Percentiles rank a stretch among this genome's conserved stretches.
Evolutionary conservation across 2,797 vertebrate genomes (phyloP).

Genomic region (Poeciliopsis paucimaculata): DNA sequence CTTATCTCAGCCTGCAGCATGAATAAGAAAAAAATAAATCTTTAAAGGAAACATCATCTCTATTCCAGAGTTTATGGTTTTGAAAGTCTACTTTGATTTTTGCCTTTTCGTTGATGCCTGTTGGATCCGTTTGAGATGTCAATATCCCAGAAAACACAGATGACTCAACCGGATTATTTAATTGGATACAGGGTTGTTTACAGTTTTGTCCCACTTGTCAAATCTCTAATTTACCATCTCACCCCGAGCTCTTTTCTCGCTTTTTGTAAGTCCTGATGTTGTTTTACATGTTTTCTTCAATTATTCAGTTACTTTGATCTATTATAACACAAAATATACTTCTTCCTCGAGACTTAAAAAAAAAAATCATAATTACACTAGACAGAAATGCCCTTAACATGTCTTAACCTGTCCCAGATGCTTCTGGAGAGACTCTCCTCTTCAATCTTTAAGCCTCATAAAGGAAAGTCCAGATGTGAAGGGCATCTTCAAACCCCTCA

Average conservation of each 20-base stretch:
- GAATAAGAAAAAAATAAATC: background rate
- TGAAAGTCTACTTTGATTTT: constrained; percentile 27
- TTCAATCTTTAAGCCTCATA: constrained; percentile 46
- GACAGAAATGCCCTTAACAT: constrained; percentile 34
- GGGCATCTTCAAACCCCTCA: constrained; percentile 53
- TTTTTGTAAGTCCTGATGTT: constrained; percentile 24
- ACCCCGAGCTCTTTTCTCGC: constrained; percentile 19
- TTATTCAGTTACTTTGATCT: constrained; percentile 40
- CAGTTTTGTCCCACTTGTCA: constrained; percentile 54
- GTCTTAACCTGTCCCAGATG: constrained; percentile 55
- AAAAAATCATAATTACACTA: constrained; percentile 39
- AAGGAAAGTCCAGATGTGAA: constrained; percentile 64
- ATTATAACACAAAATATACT: constrained; percentile 7
- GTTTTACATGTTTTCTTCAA: constrained; percentile 29
- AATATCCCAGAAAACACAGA: constrained; percentile 44
- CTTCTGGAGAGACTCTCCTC: constrained; percentile 18
- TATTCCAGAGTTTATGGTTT: background rate
- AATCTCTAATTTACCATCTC: constrained; percentile 25
- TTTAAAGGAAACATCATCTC: background rate
- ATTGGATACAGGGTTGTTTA: constrained; percentile 40
- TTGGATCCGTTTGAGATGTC: constrained; percentile 37
- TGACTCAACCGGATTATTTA: constrained; percentile 59
- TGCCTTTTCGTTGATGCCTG: constrained; percentile 35
- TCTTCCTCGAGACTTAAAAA: constrained; percentile 24
- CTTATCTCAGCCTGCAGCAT: background rate